Evolutionary conservation across 2,888 invertebrate genomes (phyloP), one percentile per base, ranked within the genome.

Genomic region (Drosophila colorata): DNA sequence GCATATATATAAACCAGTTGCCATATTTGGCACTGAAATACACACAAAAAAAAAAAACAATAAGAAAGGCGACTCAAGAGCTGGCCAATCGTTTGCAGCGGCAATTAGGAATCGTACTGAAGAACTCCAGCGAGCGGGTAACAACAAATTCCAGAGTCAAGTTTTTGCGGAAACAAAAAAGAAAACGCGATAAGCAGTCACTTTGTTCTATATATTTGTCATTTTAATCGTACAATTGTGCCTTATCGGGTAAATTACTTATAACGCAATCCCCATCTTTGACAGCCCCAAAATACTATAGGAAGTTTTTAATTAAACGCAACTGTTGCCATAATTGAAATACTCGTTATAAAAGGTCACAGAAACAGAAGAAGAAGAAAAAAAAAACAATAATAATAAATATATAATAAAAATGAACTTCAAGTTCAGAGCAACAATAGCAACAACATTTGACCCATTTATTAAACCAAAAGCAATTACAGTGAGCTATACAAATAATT

Each of bases 401-500:
- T 16, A 51, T 40, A 51, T 49, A 41, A 16, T 16, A 51, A 51
- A 51, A 44, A 41, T 44, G 47, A 63, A 66, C 58, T 74, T 82
- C 83, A 82, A 82, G 82, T 82, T 82, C 86, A 86, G 41, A 71
- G 43, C 64, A 43, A 49, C 35, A 52, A 56, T 38, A 64, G 56
- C 41, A 67, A 65, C 63, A 65, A 25, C 44, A 60, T 43, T 66
- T 82, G 82, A 85, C 82, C 82, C 70, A 82, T 82, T 85, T 80
- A 67, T 74, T 68, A 69, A 69, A 46, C 65, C 58, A 71, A 71
- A 70, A 69, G 63, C 74, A 86, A 83, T 83, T 83, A 83, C 59
- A 80, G 51, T 56, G 69, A 71, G 60, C 81, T 68, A 73, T 72
- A 74, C 61, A 67, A 60, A 72, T 86, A 86, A 84, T 80, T 81